phyloP scores from a whole-genome alignment of 2,888 invertebrate species.

The Anoncus sp. region DNA sequence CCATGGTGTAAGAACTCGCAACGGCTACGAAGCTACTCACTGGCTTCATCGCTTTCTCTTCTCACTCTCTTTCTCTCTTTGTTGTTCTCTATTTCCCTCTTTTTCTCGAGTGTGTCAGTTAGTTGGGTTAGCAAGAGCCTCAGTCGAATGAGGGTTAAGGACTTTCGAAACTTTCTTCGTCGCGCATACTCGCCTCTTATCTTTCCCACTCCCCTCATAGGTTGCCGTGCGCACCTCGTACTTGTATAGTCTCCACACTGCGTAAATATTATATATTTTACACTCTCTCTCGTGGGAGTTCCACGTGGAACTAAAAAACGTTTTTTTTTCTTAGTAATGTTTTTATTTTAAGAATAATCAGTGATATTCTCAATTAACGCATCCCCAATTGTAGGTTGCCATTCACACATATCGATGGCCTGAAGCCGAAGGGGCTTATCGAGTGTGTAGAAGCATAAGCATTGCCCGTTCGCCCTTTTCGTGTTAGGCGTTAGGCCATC shows the following conservation, averaged over 20 bases:
- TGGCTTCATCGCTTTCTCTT: conserved; percentile 43
- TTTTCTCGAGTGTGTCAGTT: conserved; percentile 39
- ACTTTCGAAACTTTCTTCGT: conserved; percentile 53
- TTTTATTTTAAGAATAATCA: background rate
- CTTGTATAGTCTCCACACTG: background rate
- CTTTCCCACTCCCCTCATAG: background rate
- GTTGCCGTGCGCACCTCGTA: background rate
- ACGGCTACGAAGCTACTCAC: conserved; percentile 70
- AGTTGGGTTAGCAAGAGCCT: conserved; percentile 42
- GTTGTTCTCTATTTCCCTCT: conserved; percentile 16
- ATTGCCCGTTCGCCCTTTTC: too few relatives aligned
- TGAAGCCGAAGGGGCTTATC: too few relatives aligned
- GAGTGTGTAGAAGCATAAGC: too few relatives aligned
- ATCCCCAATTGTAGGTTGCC: too few relatives aligned
- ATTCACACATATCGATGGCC: too few relatives aligned
- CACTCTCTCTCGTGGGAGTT: background rate
- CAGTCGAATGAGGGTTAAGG: conserved; percentile 50
- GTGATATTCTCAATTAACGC: background rate
- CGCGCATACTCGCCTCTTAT: conserved; percentile 4
- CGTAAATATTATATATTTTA: background rate
- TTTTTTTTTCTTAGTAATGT: background rate
- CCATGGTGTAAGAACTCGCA: conserved; percentile 73
- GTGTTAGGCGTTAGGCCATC: too few relatives aligned
- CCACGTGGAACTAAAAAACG: background rate
- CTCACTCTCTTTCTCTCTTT: conserved; percentile 6